Conservation (phyloP, 2,888 invertebrate genomes). For the Balanococcus diminutus region DNA sequence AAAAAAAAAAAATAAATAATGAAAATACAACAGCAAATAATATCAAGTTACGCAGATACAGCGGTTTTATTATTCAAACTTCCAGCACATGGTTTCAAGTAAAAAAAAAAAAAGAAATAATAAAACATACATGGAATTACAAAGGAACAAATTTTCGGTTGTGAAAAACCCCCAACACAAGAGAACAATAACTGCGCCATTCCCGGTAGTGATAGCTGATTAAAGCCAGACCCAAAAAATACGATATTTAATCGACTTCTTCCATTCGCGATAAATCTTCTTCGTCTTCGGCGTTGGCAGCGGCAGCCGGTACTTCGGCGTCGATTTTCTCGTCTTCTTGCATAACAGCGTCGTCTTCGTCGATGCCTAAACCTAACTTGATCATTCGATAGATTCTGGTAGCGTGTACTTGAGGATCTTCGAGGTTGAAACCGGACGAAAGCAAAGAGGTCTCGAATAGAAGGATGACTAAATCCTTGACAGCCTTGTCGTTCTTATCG, state of each 20-base stretch:
- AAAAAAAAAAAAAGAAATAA: not conserved
- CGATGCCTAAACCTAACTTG: slow-evolving; percentile 96
- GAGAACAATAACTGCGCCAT: not conserved
- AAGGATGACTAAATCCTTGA: slow-evolving; percentile 94
- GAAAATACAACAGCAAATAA: not conserved
- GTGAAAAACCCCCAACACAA: not conserved
- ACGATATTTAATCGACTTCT: slow-evolving; percentile 89
- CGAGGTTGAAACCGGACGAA: slow-evolving; percentile 94
- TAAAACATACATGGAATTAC: not conserved
- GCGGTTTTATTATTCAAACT: not conserved
- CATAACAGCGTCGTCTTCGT: slow-evolving; percentile 86
- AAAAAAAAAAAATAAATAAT: not conserved
- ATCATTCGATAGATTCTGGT: slow-evolving; percentile 98
- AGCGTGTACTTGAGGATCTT: slow-evolving; percentile 94
- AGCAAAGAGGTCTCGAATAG: slow-evolving; percentile 94
- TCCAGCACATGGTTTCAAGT: not conserved
- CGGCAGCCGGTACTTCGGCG: slow-evolving; percentile 72
- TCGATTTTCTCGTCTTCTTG: slow-evolving; percentile 68
- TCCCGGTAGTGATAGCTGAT: not conserved
- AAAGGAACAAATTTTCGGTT: not conserved
- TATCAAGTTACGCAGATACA: not conserved
- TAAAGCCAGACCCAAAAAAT: not conserved
- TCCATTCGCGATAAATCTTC: slow-evolving; percentile 98
- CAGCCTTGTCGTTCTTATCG: slow-evolving; percentile 98
- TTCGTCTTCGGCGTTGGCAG: slow-evolving; percentile 79